phyloP scores from a whole-genome alignment of 1,140 invertebrate genomes.

The Magallana gigas region DNA sequence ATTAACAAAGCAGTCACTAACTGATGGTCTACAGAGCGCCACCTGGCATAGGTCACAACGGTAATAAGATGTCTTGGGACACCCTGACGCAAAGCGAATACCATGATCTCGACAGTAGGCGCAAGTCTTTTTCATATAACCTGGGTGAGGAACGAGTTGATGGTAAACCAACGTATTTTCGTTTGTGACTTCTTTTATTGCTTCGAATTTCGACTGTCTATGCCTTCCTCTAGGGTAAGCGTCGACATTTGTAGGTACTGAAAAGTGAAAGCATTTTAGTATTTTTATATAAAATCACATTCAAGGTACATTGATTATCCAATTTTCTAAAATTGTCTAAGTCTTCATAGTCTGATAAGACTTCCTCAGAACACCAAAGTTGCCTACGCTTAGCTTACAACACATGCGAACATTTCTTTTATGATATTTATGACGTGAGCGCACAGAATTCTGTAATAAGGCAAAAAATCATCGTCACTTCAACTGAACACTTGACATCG shows the following conservation, averaged over 20 bases:
- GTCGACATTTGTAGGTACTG: background rate
- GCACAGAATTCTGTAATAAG: no score
- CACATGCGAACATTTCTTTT: no score
- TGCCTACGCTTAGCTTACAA: no score
- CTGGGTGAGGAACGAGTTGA: slow-evolving; percentile 3
- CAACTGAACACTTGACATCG: background rate
- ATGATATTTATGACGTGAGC: no score
- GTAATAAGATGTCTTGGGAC: background rate
- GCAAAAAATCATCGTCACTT: no score
- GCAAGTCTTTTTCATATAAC: slow-evolving; percentile 6
- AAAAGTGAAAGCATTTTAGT: background rate
- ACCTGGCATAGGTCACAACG: background rate
- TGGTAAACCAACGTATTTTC: background rate
- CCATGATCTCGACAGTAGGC: slow-evolving; percentile 2
- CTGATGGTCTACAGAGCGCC: background rate
- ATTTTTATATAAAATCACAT: no score
- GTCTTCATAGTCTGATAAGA: no score
- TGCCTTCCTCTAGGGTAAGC: background rate
- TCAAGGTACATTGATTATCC: no score
- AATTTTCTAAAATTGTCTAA: no score
- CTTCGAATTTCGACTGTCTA: background rate
- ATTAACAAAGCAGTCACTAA: slow-evolving; percentile 23
- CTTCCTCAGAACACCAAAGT: no score
- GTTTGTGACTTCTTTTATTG: background rate
- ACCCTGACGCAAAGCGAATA: background rate